Conservation (phyloP, 2,888 invertebrate genomes). For the Stenichneumon culpator region DNA sequence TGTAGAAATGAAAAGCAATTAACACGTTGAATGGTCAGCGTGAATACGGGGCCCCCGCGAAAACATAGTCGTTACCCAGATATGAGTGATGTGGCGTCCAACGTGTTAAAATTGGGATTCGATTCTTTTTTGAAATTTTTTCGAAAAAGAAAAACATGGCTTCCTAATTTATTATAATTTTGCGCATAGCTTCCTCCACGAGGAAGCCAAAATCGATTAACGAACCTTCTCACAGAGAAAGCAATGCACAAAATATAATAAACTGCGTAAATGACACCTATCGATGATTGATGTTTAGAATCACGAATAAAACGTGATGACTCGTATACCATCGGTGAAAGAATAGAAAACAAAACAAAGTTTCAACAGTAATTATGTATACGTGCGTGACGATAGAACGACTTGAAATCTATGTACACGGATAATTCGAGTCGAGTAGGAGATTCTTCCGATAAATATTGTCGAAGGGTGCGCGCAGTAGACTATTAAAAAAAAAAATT, state of each 20-base stretch:
- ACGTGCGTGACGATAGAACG: conserved; percentile 47
- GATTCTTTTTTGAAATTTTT: too few species aligned
- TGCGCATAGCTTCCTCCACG: too few species aligned
- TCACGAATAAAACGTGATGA: not conserved
- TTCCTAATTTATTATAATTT: too few species aligned
- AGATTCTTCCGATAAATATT: conserved; percentile 56
- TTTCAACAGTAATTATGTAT: conserved; percentile 25
- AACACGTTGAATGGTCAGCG: too few species aligned
- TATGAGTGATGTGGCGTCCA: too few species aligned
- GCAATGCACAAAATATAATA: not conserved
- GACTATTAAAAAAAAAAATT: conserved; percentile 12
- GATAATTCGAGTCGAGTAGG: conserved; percentile 50
- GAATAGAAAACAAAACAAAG: not conserved
- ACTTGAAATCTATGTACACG: conserved; percentile 14
- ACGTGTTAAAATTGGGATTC: too few species aligned
- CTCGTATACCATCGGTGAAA: conserved; percentile 28
- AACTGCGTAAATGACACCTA: conserved; percentile 9
- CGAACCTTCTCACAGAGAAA: too few species aligned
- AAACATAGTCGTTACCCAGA: too few species aligned
- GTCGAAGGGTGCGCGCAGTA: conserved; percentile 42
- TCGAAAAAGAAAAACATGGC: too few species aligned
- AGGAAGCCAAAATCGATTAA: too few species aligned
- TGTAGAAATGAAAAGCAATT: too few species aligned
- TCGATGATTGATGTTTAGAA: conserved; percentile 30
- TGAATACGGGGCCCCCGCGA: too few species aligned